phyloP scores from a whole-genome alignment of 2,113 vertebrate genomes.

The Telmatochromis brachygnathus region DNA sequence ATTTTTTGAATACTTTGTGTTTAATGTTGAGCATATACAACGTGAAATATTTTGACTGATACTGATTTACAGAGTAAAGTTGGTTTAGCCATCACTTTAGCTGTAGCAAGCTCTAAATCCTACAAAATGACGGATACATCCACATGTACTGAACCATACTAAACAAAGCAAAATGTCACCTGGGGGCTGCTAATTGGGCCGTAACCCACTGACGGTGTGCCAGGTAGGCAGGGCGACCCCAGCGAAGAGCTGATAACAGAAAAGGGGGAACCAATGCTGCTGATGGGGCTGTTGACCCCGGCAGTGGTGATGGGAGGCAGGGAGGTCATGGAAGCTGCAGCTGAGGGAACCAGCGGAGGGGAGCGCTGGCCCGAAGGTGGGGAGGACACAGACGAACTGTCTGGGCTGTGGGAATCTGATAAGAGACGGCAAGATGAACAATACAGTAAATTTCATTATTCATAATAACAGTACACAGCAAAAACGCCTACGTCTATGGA shows the following conservation, averaged over 20 bases:
- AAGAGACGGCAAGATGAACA: background rate
- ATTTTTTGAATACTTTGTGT: background rate
- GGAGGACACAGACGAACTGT: constrained; percentile 84
- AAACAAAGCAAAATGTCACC: background rate
- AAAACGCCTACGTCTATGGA: accelerated
- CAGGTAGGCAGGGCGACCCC: constrained; percentile 84
- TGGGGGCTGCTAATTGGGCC: constrained; percentile 89
- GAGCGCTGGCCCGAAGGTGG: constrained; percentile 74
- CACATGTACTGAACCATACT: background rate
- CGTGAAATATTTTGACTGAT: background rate
- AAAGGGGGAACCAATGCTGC: constrained; percentile 82
- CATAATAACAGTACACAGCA: background rate
- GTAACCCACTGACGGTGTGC: constrained; percentile 84
- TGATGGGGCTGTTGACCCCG: constrained; percentile 73
- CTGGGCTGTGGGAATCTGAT: constrained; percentile 83
- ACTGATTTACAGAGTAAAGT: background rate
- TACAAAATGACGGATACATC: background rate
- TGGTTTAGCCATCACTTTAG: background rate
- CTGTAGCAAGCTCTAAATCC: background rate
- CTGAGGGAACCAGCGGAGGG: constrained; percentile 60
- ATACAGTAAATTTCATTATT: background rate
- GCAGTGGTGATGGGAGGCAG: constrained; percentile 71
- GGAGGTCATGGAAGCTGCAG: constrained; percentile 73
- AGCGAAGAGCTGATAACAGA: constrained; percentile 90
- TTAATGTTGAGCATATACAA: background rate